A percentile compares a stretch with the other conserved stretches of the same genome.
Conservation (phyloP, 2,888 invertebrate genomes). For the Xestobium rufovillosum region DNA sequence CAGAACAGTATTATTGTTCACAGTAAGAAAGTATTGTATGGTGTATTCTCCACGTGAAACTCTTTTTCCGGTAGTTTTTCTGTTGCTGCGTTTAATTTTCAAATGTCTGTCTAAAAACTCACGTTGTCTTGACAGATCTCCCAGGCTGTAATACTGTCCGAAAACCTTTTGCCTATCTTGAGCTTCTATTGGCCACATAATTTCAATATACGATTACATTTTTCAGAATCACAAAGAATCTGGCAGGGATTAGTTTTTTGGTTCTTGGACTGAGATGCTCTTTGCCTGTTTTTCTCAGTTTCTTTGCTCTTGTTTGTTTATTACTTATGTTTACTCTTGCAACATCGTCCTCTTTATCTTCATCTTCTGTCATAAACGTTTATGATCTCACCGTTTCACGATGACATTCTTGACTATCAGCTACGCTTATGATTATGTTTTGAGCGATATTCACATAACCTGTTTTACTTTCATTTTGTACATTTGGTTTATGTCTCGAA, state of each 20-base stretch:
- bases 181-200: slow-evolving; percentile 10
- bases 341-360: too few relatives aligned
- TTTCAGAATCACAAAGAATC: slow-evolving; percentile 6
- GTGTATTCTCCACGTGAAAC: not conserved
- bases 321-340: too few relatives aligned
- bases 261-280: slow-evolving; percentile 11
- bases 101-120: slow-evolving; percentile 11
- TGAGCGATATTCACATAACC: too few relatives aligned
- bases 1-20: slow-evolving; percentile 6
- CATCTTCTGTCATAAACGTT: too few relatives aligned
- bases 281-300: too few relatives aligned
- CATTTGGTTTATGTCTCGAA: too few relatives aligned
- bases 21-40: not conserved
- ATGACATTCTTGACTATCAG: too few relatives aligned
- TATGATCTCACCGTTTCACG: too few relatives aligned
- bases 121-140: slow-evolving; percentile 12
- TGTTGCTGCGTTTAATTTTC: slow-evolving; percentile 4
- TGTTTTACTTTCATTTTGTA: too few relatives aligned
- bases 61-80: not conserved
- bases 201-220: slow-evolving; percentile 13
- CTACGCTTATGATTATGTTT: too few relatives aligned
- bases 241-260: slow-evolving; percentile 14
- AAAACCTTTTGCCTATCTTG: slow-evolving; percentile 11
- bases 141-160: slow-evolving; percentile 11
- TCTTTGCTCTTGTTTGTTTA: too few relatives aligned